Percentiles rank a stretch among this genome's conserved stretches.
Evolutionary conservation across 2,797 vertebrate genomes (phyloP).

Genomic region (Prionace glauca): DNA sequence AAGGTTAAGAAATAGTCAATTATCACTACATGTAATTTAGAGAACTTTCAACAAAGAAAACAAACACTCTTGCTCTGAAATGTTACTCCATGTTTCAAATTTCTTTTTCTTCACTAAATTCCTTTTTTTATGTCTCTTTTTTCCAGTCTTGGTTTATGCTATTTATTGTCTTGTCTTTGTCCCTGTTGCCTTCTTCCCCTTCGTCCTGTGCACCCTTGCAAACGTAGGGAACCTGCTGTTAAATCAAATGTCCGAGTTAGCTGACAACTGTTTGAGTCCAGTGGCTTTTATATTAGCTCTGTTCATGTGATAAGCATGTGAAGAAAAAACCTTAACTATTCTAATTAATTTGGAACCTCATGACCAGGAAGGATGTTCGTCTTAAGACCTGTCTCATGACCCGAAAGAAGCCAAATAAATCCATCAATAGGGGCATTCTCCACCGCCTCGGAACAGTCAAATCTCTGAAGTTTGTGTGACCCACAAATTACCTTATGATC

Average conservation of each 20-base stretch:
- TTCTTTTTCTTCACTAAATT: not conserved
- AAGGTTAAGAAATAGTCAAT: not conserved
- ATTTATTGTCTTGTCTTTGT: not conserved
- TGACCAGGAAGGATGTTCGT: slow-evolving; percentile 21
- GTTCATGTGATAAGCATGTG: slow-evolving; percentile 56
- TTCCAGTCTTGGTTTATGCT: not conserved
- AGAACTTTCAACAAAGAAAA: not conserved
- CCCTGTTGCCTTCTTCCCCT: not conserved
- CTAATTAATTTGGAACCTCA: slow-evolving; percentile 35
- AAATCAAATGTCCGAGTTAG: not conserved
- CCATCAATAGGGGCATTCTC: slow-evolving; percentile 32
- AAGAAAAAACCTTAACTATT: slow-evolving; percentile 44
- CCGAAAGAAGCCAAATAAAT: slow-evolving; percentile 15
- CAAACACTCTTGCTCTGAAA: not conserved
- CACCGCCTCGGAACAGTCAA: not conserved
- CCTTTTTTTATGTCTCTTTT: not conserved
- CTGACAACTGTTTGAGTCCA: not conserved
- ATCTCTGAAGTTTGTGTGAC: not conserved
- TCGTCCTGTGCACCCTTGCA: not conserved
- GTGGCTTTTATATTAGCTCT: slow-evolving; percentile 47
- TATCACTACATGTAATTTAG: not conserved
- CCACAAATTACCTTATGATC: not conserved
- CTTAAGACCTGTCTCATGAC: slow-evolving; percentile 35
- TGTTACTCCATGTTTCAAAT: not conserved
- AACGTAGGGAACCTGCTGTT: not conserved